Percentiles rank a stretch among this genome's conserved stretches.
Conservation (phyloP, 2,113 vertebrate genomes). For the Hemiprocne comata region DNA sequence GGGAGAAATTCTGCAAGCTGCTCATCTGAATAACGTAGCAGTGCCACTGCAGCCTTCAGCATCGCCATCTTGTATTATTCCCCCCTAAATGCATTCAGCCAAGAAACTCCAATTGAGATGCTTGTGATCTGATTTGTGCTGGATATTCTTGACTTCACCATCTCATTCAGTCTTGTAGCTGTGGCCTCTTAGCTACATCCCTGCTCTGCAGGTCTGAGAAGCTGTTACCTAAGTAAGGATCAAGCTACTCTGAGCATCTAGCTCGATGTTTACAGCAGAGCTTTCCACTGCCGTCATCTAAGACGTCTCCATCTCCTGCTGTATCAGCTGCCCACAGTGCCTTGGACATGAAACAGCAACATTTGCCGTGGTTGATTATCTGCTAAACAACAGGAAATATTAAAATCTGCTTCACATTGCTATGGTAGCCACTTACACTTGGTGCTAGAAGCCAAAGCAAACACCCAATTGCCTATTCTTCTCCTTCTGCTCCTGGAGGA, state of each 20-base stretch:
- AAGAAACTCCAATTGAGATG: not conserved
- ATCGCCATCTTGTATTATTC: not conserved
- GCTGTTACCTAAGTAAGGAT: not conserved
- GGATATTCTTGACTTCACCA: not conserved
- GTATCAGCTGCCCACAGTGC: not conserved
- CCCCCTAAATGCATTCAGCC: not conserved
- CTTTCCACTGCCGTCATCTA: not conserved
- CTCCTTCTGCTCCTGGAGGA: not conserved
- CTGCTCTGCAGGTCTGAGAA: not conserved
- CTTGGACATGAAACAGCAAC: not conserved
- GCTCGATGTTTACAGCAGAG: not conserved
- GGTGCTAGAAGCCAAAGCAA: not conserved
- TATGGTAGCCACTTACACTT: constrained; percentile 29
- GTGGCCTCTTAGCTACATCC: not conserved
- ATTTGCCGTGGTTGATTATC: not conserved
- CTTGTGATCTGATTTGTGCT: not conserved
- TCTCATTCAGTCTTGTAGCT: not conserved
- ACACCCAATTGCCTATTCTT: not conserved
- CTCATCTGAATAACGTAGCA: not conserved
- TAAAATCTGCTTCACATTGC: not conserved
- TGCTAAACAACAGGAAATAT: not conserved
- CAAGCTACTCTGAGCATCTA: not conserved
- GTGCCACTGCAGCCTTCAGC: not conserved
- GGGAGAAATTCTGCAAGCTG: not conserved
- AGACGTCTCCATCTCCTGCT: not conserved